Percentiles rank a stretch among this genome's conserved stretches.
phyloP scores from a whole-genome alignment of 2,888 invertebrate species.

The Cataglyphis cursor region DNA sequence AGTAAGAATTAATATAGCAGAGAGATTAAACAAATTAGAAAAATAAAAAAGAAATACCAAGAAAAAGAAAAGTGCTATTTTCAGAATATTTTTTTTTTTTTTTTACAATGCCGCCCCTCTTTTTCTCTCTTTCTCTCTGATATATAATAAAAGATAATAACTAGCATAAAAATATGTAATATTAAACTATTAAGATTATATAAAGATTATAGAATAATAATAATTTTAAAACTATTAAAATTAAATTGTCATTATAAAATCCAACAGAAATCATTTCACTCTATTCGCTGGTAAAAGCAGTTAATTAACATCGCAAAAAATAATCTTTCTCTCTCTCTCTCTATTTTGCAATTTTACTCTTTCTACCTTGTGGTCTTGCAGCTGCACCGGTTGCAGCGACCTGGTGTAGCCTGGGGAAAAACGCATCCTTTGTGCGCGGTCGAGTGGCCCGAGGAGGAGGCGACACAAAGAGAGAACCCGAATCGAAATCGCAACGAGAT shows the following conservation, averaged over 20 bases:
- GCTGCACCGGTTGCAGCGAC: slow-evolving; percentile 63
- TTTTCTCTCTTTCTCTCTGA: neutral
- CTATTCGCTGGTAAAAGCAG: neutral
- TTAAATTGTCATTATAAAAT: neutral
- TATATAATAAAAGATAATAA: neutral
- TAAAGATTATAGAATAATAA: neutral
- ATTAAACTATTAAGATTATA: neutral
- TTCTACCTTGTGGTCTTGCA: slow-evolving; percentile 47
- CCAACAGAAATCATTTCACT: slow-evolving; percentile 12
- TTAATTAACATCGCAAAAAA: slow-evolving; percentile 30
- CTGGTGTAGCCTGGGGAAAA: slow-evolving; percentile 66
- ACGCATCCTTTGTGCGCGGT: slow-evolving; percentile 71
- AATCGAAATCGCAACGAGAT: slow-evolving; percentile 72
- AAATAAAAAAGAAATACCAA: neutral
- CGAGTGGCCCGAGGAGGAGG: slow-evolving; percentile 59
- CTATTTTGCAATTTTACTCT: slow-evolving; percentile 47
- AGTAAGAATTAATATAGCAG: neutral
- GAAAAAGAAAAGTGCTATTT: neutral
- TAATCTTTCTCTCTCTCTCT: slow-evolving; percentile 30
- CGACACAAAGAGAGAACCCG: slow-evolving; percentile 61
- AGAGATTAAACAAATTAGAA: neutral
- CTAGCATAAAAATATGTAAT: neutral
- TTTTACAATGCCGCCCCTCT: neutral
- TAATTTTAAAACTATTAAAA: neutral
- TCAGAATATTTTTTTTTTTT: neutral